phyloP scores from a whole-genome alignment of 2,113 vertebrate genomes.

The Phaethornis superciliosus region DNA sequence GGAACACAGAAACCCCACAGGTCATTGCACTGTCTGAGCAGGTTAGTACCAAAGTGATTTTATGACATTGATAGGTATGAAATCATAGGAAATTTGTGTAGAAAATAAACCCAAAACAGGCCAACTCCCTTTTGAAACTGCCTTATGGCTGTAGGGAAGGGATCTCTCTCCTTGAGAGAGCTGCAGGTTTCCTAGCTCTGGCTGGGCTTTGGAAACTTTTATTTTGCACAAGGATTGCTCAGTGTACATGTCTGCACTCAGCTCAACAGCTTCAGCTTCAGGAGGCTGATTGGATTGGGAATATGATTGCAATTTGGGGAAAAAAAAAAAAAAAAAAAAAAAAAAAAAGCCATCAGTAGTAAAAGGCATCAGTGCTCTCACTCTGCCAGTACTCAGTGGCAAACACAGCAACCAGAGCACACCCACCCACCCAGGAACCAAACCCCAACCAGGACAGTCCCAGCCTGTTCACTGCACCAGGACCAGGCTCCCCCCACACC shows the following conservation, averaged over 20 bases:
- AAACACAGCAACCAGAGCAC: fast-evolving
- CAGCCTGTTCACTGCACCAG: background rate
- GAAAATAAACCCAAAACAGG: background rate
- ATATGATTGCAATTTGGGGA: background rate
- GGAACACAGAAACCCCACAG: background rate
- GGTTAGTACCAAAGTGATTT: background rate
- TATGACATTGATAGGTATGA: background rate
- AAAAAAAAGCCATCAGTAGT: background rate
- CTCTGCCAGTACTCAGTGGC: fast-evolving
- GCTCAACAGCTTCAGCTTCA: background rate
- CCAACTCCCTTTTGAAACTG: background rate
- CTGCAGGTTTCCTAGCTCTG: background rate
- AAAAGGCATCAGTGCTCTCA: background rate
- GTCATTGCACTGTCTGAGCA: background rate
- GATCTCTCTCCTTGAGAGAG: background rate
- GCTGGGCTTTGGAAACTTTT: background rate
- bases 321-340: too few species aligned
- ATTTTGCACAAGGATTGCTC: fast-evolving
- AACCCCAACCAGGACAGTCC: background rate
- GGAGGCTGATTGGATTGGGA: too few species aligned
- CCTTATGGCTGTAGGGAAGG: background rate
- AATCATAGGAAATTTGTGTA: background rate
- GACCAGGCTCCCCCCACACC: background rate
- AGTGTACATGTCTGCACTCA: fast-evolving
- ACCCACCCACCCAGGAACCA: fast-evolving